Base-by-base conservation (phyloP, 2,888 invertebrate genomes). In the Incurvaria masculella region DNA sequence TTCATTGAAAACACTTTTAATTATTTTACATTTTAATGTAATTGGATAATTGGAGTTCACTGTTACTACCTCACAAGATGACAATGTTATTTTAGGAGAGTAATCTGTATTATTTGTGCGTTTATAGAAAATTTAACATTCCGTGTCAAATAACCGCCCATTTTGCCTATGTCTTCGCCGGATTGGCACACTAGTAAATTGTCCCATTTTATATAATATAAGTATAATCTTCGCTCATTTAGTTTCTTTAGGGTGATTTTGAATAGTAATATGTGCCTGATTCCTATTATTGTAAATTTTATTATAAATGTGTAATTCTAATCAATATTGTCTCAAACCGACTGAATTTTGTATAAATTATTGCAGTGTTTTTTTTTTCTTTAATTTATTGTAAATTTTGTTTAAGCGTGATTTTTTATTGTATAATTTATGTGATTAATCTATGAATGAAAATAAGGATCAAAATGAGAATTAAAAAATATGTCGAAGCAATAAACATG, bases 371-470 rank as follows among this genome's bases (percentile, higher is more conserved):
- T 75, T 72, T 66, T 49, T 48, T 70, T 70, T 64, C 63, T 68
- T 72, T 72, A 72, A 75, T 74, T 78, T 76, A 72, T 73, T 75
- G 68, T 68, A 72, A 75, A 72, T 64, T 68, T 69, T 59, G 69
- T 68, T 70, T 76, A 73, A 73, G 78, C 69, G 73, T 74, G 74
- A 73, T 74, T 75, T 73, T 75, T 73, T 74, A 72, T 69, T 68
- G 73, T 19, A 21, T 49, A 71, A 76, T 76, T n/a, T 73, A 76
- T 75, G 75, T 74, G 75, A 75, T 75, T 75, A 69, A 72, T 64
- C 65, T 70, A 72, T 66, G 66, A 69, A 69, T 69, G 20, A 11
- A 42, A 42, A 43, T 72, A 72, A 73, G 67, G 69, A 72, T 73
- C 71, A 70, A 69, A 71, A 74, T 68, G 68, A 74, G 64, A 70